Conservation (phyloP, 2,888 invertebrate species). For the Rhaphigaster nebulosa region DNA sequence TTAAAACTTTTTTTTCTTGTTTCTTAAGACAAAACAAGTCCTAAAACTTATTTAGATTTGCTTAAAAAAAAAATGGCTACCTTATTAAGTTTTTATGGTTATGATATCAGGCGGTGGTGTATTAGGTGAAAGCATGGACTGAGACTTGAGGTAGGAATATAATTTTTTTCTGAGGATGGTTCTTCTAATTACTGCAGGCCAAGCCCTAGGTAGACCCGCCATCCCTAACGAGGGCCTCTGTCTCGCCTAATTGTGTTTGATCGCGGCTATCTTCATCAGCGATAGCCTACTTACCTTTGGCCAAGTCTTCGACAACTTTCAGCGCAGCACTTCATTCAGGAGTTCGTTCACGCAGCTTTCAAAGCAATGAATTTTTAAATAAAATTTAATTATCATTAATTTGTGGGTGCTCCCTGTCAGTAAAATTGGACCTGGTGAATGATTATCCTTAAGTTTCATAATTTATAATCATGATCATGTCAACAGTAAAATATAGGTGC, state of each 20-base stretch:
- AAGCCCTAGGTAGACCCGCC: background rate
- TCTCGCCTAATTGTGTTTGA: constrained; percentile 17
- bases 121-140: background rate
- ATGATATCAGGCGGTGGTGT: background rate
- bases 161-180: background rate
- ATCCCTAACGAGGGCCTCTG: background rate
- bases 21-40: too few relatives aligned
- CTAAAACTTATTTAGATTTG: too few relatives aligned
- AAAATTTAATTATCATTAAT: background rate
- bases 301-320: background rate
- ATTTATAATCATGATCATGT: too few relatives aligned
- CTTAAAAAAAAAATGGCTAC: background rate
- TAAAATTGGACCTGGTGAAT: background rate
- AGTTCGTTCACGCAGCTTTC: background rate
- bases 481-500: too few relatives aligned
- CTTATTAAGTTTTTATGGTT: background rate
- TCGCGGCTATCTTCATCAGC: constrained; percentile 33
- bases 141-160: background rate
- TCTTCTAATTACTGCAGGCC: background rate
- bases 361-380: background rate
- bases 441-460: too few relatives aligned
- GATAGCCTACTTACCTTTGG: background rate
- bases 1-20: too few relatives aligned
- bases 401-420: background rate
- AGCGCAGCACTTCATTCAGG: background rate